Evolutionary conservation across 1,140 invertebrate species (phyloP).

Genomic region (Hyles vespertilio): DNA sequence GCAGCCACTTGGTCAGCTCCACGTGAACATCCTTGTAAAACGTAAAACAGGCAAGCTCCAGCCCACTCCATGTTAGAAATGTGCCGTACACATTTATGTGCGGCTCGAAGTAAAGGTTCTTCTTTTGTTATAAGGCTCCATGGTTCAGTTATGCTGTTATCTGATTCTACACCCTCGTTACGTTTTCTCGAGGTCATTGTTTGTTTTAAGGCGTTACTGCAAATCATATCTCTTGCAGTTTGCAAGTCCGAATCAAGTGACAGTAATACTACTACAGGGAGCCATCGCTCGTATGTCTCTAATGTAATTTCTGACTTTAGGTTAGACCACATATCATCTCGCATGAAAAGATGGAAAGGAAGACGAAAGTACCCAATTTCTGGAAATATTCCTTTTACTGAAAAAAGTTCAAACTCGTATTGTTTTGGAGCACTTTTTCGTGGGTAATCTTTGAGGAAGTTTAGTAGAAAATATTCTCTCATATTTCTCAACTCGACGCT

Average conservation of each 20-base stretch:
- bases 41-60: slow-evolving; percentile 71
- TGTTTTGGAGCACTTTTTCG: slow-evolving; percentile 65
- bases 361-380: slow-evolving; percentile 68
- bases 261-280: slow-evolving; percentile 61
- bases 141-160: slow-evolving; percentile 47
- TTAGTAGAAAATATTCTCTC: slow-evolving; percentile 66
- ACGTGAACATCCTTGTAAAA: slow-evolving; percentile 65
- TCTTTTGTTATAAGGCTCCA: slow-evolving; percentile 58
- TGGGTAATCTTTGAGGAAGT: slow-evolving; percentile 67
- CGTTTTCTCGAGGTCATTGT: slow-evolving; percentile 66
- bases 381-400: slow-evolving; percentile 69
- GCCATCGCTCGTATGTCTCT: slow-evolving; percentile 69
- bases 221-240: slow-evolving; percentile 70
- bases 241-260: slow-evolving; percentile 60
- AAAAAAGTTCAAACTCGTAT: slow-evolving; percentile 72
- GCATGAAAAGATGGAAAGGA: slow-evolving; percentile 69
- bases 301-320: slow-evolving; percentile 72
- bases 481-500: slow-evolving; percentile 38
- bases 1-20: slow-evolving; percentile 79
- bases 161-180: slow-evolving; percentile 34
- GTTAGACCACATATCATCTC: slow-evolving; percentile 71
- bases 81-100: slow-evolving; percentile 66
- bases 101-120: slow-evolving; percentile 60
- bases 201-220: slow-evolving; percentile 72
- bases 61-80: slow-evolving; percentile 75